A percentile compares a stretch with the other conserved stretches of the same genome.
Evolutionary conservation across 1,140 invertebrate genomes (phyloP).

Genomic region (Drosophila leontia): DNA sequence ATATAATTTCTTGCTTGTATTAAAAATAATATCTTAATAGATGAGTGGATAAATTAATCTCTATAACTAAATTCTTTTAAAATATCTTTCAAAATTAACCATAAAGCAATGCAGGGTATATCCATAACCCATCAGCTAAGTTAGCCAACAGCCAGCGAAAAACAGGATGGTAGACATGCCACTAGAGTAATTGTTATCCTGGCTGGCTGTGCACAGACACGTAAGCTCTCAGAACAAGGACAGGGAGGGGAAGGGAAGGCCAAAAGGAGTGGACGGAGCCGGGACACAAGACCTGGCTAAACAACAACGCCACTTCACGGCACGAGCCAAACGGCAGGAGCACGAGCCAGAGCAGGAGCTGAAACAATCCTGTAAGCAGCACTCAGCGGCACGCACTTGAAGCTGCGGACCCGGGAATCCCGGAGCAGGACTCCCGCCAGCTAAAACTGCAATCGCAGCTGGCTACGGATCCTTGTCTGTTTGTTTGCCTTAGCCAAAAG

Average conservation of each 20-base stretch:
- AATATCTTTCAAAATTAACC: background rate
- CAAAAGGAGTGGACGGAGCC: background rate
- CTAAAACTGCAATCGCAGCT: conserved; percentile 79
- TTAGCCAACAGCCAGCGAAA: conserved; percentile 9
- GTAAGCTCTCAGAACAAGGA: conserved; percentile 52
- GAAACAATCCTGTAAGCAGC: conserved; percentile 71
- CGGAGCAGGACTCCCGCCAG: conserved; percentile 38
- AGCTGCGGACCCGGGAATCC: conserved; percentile 8
- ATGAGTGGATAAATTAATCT: background rate
- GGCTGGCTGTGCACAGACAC: conserved; percentile 75
- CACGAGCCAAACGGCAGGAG: conserved; percentile 49
- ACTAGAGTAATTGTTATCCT: conserved; percentile 80
- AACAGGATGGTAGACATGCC: conserved; percentile 58
- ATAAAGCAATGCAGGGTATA: conserved; percentile 13
- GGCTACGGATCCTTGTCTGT: conserved; percentile 29
- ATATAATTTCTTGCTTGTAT: background rate
- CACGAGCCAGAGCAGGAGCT: conserved; percentile 38
- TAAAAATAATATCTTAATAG: background rate
- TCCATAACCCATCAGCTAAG: conserved; percentile 8
- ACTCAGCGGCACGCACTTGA: conserved; percentile 80
- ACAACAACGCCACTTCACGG: conserved; percentile 70
- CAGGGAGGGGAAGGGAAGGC: background rate
- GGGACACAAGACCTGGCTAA: conserved; percentile 44
- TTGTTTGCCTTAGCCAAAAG: conserved; percentile 24
- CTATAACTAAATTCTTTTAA: background rate